Base-by-base conservation (phyloP, 2,797 vertebrate genomes). In the Limosa lapponica region DNA sequence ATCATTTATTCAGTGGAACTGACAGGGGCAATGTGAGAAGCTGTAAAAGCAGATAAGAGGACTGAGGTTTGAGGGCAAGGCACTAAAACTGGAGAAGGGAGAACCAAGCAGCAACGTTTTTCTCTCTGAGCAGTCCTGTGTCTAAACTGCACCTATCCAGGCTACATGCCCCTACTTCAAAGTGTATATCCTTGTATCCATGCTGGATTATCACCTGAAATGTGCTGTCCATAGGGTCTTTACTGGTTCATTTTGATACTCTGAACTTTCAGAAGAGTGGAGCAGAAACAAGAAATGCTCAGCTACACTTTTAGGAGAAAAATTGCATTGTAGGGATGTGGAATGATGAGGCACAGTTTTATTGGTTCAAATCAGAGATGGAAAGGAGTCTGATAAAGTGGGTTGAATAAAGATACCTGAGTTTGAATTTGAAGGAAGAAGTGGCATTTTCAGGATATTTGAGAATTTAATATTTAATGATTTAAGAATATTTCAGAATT, bases 1-100 rank as follows among this genome's bases (percentile, higher is more conserved):
- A 97, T 95, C 90, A 95, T 97, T 94, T 96, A 90, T 91, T 95
- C 92, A 93, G 80, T 95, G 77, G 85, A 94, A 83, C 82, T 93
- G 95, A 95, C 95, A 95, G 88, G 51, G 80, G 80, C 94, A 89
- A 91, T 95, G 87, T 94, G 93, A 94, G 95, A 90, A 94, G 71
- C 92, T 96, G 92, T 94, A 94, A 93, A 95, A 93, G 81, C 90
- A 96, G 86, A 95, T 96, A 95, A 96, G 92, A 94, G 59, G 87
- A 36, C 78, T 75, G 74, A 90, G 48, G 46, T 95, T 93, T 96
- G 89, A 96, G 82, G 61, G 65, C 80, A 89, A 84, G 71, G 30
- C 86, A 89, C 79, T 89, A 96, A 90, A 94, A 57, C 39, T 30
- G 25, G 34, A 92, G 58, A 93, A 84, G 39, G 34, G 43, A 84